Conservation (phyloP, 1,140 invertebrate species). For the Orius laevigatus region DNA sequence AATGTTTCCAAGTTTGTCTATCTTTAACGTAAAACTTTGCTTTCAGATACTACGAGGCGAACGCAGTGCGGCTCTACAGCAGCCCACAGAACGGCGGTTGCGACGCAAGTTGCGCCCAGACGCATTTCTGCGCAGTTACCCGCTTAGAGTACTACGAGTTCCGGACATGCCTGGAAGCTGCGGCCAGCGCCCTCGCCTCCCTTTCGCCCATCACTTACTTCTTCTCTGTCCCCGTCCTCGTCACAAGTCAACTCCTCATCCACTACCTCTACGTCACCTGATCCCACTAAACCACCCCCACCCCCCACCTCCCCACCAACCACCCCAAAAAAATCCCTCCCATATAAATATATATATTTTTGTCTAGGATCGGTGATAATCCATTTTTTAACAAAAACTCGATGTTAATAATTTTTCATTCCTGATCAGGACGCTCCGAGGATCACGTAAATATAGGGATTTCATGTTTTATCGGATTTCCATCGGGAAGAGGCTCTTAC, state of each 20-base stretch:
- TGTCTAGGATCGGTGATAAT: too few species aligned
- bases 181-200: conserved; percentile 45
- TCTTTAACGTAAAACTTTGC: background rate
- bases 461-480: too few species aligned
- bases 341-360: too few species aligned
- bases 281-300: background rate
- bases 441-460: too few species aligned
- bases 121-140: conserved; percentile 70
- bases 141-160: conserved; percentile 57
- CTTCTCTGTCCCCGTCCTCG: conserved; percentile 6
- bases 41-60: conserved; percentile 51
- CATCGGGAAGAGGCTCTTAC: too few species aligned
- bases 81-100: conserved; percentile 30
- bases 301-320: too few species aligned
- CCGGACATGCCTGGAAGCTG: conserved; percentile 50
- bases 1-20: too few species aligned
- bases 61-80: conserved; percentile 38
- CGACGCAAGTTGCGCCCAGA: conserved; percentile 49
- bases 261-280: conserved; percentile 10
- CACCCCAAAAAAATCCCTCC: too few species aligned
- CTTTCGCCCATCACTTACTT: conserved; percentile 18
- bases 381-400: too few species aligned
- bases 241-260: conserved; percentile 5
- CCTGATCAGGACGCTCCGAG: too few species aligned
- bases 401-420: too few species aligned